Percentiles rank a stretch among this genome's conserved stretches.
phyloP scores from a whole-genome alignment of 1,140 invertebrate genomes.

The Euura saliciscinereae region DNA sequence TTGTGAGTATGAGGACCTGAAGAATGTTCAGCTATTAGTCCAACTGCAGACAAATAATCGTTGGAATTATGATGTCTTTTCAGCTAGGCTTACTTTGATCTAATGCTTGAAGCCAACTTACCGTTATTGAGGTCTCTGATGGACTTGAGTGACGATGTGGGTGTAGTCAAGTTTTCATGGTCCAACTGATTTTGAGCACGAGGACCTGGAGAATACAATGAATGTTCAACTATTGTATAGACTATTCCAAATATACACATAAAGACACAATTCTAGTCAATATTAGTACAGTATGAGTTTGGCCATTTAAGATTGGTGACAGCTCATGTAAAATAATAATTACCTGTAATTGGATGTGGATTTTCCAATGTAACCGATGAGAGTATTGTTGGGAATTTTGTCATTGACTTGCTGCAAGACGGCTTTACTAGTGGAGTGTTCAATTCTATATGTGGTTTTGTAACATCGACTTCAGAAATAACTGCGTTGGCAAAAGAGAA shows the following conservation, averaged over 20 bases:
- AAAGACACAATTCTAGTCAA: neutral
- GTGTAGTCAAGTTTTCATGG: no score
- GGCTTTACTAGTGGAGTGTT: neutral
- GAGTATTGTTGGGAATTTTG: neutral
- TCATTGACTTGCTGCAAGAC: neutral
- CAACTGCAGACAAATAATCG: neutral
- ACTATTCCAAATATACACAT: neutral
- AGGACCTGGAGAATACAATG: no score
- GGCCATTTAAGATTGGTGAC: neutral
- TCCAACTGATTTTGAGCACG: no score
- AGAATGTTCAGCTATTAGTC: neutral
- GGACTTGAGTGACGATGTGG: no score
- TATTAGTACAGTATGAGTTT: neutral
- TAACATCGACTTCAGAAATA: neutral
- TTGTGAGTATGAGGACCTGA: neutral
- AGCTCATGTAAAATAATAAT: neutral
- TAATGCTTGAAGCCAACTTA: no score
- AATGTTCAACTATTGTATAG: neutral
- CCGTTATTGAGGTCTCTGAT: no score
- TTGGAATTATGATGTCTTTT: no score
- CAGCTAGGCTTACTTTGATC: no score
- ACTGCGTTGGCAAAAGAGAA: neutral
- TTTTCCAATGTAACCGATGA: neutral
- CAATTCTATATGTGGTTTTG: neutral
- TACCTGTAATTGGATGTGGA: neutral